These are phyloP conservation scores for Planiliza haematocheilus DNA, from an alignment of 2,113 vertebrate species.

Conservation along the genomic window DNA sequence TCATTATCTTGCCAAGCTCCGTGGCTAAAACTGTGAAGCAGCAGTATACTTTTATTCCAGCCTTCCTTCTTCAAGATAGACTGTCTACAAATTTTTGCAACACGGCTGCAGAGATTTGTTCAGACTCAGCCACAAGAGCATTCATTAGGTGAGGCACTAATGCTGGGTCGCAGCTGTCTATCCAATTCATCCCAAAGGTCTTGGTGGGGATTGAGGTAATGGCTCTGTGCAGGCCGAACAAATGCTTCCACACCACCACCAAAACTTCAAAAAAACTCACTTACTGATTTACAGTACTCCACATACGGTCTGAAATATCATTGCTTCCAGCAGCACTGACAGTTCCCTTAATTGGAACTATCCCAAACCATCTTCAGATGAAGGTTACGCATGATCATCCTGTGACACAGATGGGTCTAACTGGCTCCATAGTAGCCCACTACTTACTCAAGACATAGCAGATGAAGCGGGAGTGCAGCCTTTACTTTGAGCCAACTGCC, in stretches of 20 bases:
- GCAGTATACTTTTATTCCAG: not conserved
- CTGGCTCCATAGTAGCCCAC: not conserved
- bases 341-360: not conserved
- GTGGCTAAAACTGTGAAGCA: not conserved
- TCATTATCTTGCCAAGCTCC: not conserved
- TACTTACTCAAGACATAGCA: not conserved
- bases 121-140: not conserved
- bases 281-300: not conserved
- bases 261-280: not conserved
- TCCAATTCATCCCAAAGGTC: not conserved
- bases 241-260: not conserved
- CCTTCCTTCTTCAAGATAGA: not conserved
- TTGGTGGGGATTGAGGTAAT: not conserved
- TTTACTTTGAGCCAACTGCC: conserved; percentile 29
- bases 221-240: not conserved
- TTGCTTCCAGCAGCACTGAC: not conserved
- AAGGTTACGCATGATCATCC: not conserved
- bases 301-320: not conserved
- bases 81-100: not conserved
- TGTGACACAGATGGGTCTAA: not conserved
- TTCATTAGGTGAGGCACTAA: not conserved
- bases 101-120: not conserved
- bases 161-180: not conserved
- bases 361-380: not conserved
- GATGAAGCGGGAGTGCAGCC: conserved; percentile 11